These are phyloP conservation scores for Amphipoea oculea DNA, from an alignment of 2,888 invertebrate genomes.

Conservation along the genomic window DNA sequence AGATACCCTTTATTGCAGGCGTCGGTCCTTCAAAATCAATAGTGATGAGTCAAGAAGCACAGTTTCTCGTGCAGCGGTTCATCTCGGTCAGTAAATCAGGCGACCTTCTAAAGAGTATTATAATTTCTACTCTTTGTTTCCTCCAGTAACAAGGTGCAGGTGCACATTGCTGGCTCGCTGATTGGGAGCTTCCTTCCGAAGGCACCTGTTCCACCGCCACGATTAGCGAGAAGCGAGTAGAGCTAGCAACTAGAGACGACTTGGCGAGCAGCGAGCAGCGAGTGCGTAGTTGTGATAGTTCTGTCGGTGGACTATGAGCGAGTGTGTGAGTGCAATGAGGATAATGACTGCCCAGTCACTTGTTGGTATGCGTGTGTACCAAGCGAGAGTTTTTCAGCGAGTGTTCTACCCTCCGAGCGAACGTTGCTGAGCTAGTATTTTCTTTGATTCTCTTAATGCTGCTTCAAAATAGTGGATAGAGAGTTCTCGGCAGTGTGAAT, in stretches of 20 bases:
- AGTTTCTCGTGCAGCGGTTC: slow-evolving; percentile 13
- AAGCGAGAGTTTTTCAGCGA: not conserved
- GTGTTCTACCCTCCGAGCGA: not conserved
- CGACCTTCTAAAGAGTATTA: slow-evolving; percentile 39
- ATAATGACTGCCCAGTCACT: not conserved
- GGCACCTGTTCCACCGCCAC: not conserved
- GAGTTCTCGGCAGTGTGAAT: not conserved
- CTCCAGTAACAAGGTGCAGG: slow-evolving; percentile 44
- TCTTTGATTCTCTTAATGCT: not conserved
- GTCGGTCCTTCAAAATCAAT: slow-evolving; percentile 8
- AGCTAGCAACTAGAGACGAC: not conserved
- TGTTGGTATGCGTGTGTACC: not conserved
- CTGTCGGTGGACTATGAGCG: not conserved
- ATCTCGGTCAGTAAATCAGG: slow-evolving; percentile 66
- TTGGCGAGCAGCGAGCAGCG: not conserved
- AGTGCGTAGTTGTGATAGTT: not conserved
- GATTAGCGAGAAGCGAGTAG: not conserved
- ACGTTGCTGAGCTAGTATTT: not conserved
- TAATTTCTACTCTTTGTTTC: slow-evolving; percentile 38
- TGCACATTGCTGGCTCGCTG: slow-evolving; percentile 46
- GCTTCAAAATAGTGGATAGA: not conserved
- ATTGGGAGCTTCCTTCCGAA: slow-evolving; percentile 70
- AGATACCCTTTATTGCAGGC: slow-evolving; percentile 27
- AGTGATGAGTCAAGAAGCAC: slow-evolving; percentile 14
- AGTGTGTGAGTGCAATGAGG: not conserved